Conservation (phyloP, 2,888 invertebrate genomes). For the Lucinisca nassula region DNA sequence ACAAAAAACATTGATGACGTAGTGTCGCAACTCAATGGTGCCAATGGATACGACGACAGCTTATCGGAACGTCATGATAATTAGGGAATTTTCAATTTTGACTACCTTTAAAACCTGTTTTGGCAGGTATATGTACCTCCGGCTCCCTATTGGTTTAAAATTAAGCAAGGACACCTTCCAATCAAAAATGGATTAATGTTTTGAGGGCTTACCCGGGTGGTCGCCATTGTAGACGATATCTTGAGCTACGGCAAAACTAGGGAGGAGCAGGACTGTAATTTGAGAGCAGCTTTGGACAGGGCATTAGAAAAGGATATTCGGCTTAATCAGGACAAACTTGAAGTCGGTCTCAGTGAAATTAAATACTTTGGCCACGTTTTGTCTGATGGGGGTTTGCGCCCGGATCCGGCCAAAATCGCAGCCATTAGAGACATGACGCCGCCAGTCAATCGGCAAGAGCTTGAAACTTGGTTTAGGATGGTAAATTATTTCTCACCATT, state of each 20-base stretch:
- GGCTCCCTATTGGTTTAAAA: constrained; percentile 68
- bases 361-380: constrained; percentile 54
- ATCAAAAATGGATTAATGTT: constrained; percentile 10
- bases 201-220: constrained; percentile 32
- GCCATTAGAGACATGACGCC: constrained; percentile 45
- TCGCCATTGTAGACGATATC: constrained; percentile 39
- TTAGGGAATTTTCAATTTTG: constrained; percentile 34
- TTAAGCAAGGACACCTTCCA: constrained; percentile 61
- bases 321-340: constrained; percentile 46
- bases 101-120: constrained; percentile 58
- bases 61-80: constrained; percentile 25
- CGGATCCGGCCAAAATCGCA: constrained; percentile 44
- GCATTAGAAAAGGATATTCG: constrained; percentile 22
- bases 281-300: neutral
- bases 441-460: constrained; percentile 11
- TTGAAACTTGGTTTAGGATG: constrained; percentile 34
- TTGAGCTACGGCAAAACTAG: constrained; percentile 29
- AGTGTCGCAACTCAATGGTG: constrained; percentile 11
- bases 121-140: constrained; percentile 59
- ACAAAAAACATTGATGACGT: constrained; percentile 29
- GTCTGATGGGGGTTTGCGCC: constrained; percentile 24
- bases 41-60: constrained; percentile 18
- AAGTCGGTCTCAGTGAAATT: constrained; percentile 28
- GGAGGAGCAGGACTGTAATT: constrained; percentile 27
- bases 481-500: constrained; percentile 22